These are phyloP conservation scores for Siderastrea radians DNA, from an alignment of 92 coral and sea anemone species.

Conservation along the genomic window DNA sequence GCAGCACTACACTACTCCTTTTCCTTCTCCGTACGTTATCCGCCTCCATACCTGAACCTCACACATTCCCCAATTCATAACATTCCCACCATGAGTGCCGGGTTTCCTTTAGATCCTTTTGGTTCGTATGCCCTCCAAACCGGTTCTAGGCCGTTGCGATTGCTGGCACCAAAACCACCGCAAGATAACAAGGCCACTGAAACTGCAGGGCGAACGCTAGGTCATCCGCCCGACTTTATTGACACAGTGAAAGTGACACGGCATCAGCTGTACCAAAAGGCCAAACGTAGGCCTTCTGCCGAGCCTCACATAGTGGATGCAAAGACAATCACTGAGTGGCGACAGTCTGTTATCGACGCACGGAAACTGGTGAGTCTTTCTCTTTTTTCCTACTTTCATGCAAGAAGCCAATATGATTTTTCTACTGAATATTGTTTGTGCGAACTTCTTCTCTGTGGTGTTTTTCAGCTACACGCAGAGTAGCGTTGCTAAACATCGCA, in stretches of 20 bases:
- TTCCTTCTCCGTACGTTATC: too few relatives aligned
- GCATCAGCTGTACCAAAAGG: neutral
- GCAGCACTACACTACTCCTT: too few relatives aligned
- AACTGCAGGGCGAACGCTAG: neutral
- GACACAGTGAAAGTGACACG: neutral
- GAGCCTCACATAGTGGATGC: neutral
- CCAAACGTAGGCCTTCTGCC: neutral
- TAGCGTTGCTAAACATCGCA: too few relatives aligned
- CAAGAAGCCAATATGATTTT: neutral
- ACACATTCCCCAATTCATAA: too few relatives aligned
- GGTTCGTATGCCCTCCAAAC: neutral
- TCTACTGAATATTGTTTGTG: neutral
- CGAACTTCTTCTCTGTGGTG: neutral
- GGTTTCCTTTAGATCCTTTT: neutral
- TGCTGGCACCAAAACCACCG: constrained; percentile 1
- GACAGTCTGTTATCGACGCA: neutral
- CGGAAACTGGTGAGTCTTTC: neutral
- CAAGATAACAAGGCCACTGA: neutral
- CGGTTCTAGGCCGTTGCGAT: neutral
- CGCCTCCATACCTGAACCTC: too few relatives aligned
- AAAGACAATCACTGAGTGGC: neutral
- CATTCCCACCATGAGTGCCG: too few relatives aligned
- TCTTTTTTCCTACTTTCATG: too few relatives aligned
- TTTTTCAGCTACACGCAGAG: too few relatives aligned
- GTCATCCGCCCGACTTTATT: neutral